Evolutionary conservation across 2,113 vertebrate species (phyloP).

Genomic region (Austrofundulus limnaeus): DNA sequence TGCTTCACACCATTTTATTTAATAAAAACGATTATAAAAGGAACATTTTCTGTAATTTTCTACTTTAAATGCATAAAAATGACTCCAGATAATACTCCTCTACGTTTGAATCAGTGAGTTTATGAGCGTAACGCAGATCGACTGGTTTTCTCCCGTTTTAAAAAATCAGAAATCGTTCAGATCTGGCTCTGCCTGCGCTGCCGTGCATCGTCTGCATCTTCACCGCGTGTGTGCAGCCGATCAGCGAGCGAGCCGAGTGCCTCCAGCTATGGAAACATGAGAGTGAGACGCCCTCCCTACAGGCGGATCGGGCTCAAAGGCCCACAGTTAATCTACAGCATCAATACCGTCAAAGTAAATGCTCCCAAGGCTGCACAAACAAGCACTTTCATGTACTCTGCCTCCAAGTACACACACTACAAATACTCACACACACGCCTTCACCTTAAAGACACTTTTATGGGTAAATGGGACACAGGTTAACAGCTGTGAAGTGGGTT

Average conservation of each 20-base stretch:
- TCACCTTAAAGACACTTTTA: constrained; percentile 32
- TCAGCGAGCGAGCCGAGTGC: constrained; percentile 24
- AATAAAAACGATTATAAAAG: neutral
- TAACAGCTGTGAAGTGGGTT: constrained; percentile 51
- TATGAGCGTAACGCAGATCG: too few species aligned
- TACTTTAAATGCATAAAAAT: neutral
- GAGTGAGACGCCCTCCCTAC: constrained; percentile 10
- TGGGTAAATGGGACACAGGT: constrained; percentile 14
- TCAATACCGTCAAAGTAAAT: constrained; percentile 24
- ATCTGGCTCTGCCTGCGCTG: neutral
- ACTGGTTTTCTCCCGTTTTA: neutral
- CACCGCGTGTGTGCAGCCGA: constrained; percentile 17
- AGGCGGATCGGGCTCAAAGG: constrained; percentile 14
- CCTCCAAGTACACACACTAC: neutral
- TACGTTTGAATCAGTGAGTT: neutral
- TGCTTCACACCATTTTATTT: neutral
- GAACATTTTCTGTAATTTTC: neutral
- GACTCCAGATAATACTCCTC: neutral
- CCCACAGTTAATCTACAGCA: constrained; percentile 44
- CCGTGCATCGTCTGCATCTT: constrained; percentile 9
- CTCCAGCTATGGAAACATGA: constrained; percentile 40
- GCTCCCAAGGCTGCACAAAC: constrained; percentile 20
- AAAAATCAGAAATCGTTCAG: neutral
- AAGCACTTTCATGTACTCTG: neutral
- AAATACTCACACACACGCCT: neutral